phyloP scores from a whole-genome alignment of 2,888 invertebrate genomes.

The Pristionchus entomophagus region DNA sequence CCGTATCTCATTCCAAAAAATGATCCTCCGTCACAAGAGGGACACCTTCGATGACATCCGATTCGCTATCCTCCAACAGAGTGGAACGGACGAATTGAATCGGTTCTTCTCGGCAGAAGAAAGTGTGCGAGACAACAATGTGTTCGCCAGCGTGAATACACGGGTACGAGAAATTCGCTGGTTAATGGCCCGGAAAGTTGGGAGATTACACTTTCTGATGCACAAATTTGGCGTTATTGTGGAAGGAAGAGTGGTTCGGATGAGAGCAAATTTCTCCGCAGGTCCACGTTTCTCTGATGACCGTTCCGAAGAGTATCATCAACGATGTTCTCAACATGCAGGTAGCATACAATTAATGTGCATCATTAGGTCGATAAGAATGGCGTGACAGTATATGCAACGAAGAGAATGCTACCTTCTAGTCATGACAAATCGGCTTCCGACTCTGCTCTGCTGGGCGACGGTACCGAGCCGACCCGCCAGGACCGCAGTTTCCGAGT shows the following conservation, averaged over 20 bases:
- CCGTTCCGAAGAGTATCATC: slow-evolving; percentile 13
- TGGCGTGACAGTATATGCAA: too few species aligned
- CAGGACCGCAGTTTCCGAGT: slow-evolving; percentile 41
- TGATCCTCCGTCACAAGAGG: not conserved
- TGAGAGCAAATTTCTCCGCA: too few species aligned
- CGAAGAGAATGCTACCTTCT: too few species aligned
- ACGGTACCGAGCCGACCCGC: slow-evolving; percentile 18
- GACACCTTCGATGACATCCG: not conserved
- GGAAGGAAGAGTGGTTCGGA: too few species aligned
- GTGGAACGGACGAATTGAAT: not conserved
- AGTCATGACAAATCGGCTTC: too few species aligned
- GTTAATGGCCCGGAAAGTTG: too few species aligned
- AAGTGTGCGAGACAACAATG: not conserved
- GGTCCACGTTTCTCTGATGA: slow-evolving; percentile 44
- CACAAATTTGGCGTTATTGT: too few species aligned
- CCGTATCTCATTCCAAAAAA: too few species aligned
- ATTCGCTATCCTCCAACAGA: not conserved
- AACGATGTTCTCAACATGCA: slow-evolving; percentile 30
- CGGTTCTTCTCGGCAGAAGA: not conserved
- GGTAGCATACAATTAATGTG: too few species aligned
- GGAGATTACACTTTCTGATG: not conserved
- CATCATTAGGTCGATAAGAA: too few species aligned
- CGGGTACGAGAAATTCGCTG: too few species aligned
- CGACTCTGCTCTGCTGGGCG: too few species aligned
- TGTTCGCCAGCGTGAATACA: not conserved